Conservation (phyloP, 2,888 invertebrate genomes). For the Pteria penguin region DNA sequence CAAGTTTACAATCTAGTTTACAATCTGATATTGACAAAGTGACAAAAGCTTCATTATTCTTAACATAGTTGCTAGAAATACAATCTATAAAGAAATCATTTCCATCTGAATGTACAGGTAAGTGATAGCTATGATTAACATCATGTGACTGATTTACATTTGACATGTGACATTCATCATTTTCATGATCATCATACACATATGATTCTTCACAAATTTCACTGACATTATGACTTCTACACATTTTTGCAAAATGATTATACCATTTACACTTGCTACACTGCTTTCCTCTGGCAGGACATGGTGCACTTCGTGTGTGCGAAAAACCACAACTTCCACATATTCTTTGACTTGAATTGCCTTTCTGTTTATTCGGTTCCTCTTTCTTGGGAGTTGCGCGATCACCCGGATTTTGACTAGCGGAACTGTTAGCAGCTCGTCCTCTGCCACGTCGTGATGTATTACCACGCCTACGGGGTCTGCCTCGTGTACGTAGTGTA, state of each 20-base stretch:
- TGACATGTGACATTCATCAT: not conserved
- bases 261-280: not conserved
- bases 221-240: not conserved
- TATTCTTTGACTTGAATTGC: not conserved
- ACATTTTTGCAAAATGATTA: not conserved
- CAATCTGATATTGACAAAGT: not conserved
- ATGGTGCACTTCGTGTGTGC: not conserved
- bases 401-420: not conserved
- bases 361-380: not conserved
- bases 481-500: not conserved
- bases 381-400: not conserved
- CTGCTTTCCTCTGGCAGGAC: not conserved
- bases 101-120: not conserved
- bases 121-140: no score
- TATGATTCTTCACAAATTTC: no score
- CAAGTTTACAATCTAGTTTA: not conserved
- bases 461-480: not conserved
- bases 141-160: not conserved
- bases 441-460: not conserved
- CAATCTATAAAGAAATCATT: slow-evolving; percentile 8
- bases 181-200: not conserved
- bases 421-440: not conserved
- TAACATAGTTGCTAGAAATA: not conserved
- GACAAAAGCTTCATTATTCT: not conserved
- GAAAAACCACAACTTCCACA: not conserved